Base-by-base conservation (phyloP, 2,888 invertebrate species). In the Serrognathus titanus region DNA sequence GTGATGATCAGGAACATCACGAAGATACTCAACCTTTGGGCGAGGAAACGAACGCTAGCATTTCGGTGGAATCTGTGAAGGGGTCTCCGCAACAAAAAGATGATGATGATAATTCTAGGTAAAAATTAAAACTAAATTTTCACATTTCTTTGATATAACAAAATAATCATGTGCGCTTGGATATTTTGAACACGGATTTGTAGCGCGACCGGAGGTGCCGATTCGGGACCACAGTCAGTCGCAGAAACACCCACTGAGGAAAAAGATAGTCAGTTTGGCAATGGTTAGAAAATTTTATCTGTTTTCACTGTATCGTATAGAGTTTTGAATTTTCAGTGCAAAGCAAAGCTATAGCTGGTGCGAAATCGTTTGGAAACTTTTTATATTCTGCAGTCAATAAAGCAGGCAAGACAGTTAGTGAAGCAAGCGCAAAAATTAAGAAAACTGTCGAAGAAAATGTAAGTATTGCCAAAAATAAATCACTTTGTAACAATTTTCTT, bases 391-490 rank as follows among this genome's bases (percentile, higher is more conserved):
- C 96, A 65, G 95, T 96, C 67, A 96, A 94, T 81, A 96, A 95
- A 81, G 97, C 97, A 57, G 94, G 96, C 38, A 93, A 93, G 72
- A 90, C 90, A 67, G 92, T 94, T 63, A 91, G 89, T 77, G 92
- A 93, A 79, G 92, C 93, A 58, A 88, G 92, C 65, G 92, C 87
- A 66, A 94, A 95, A 81, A 90, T 97, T 73, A 96, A 97, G 83
- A 93, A 95, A 80, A 92, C 93, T 68, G 95, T 97, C 66, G 96
- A 95, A 79, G 94, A 96, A 81, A 96, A 94, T 80, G 94, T 94
- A 79, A 89, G 91, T 86, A 16, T 10, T n/a, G 55, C 6, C 61
- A 10, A 13, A 20, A n/a, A n/a, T n/a, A n/a, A n/a, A n/a, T n/a
- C n/a, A n/a, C n/a, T n/a, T n/a, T 16, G 16, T 16, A n/a, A n/a